Base-by-base conservation (phyloP, 2,888 invertebrate species). In the Eristalis arbustorum region DNA sequence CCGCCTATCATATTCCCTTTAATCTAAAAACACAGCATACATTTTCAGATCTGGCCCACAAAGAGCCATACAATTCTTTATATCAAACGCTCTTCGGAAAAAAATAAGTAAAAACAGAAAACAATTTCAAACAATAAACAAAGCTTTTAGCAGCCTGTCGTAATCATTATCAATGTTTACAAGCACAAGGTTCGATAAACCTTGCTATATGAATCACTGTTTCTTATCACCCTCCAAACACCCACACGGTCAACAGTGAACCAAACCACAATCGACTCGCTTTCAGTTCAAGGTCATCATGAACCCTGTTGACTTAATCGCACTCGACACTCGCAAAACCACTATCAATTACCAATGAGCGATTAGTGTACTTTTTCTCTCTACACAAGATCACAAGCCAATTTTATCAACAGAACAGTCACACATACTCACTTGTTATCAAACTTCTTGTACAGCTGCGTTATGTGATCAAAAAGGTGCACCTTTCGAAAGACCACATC, bases 401-500 rank as follows among this genome's bases (percentile, higher is more conserved):
- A n/a, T 34, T 64, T 11, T 37, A 0, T 37, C 11, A 1, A 37
- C 11, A 40, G 13, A n/a, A 14, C 40, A 42, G 14, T 42, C 40
- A 42, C 1, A 42, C 22, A 22, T 28, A 90, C 63, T 91, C 89
- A 89, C 93, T 93, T 68, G 93, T 93, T 91, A 91, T 94, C 61
- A 89, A 85, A 89, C 92, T 88, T 77, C 22, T 89, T 88, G 63
- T 91, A 95, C 88, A 95, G 94, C 49, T 93, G 90, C 69, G 94
- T 93, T 25, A 94, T 88, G 14, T 90, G 89, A 3, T 95, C 92
- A 5, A 91, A 90, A 37, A 94, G 91, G 0, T 95, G 94, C 89
- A 94, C 92, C n/a, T 93, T 93, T 5, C 89, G 82, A 0, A 91
- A 59, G 0, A 90, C 76, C 84, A 90, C 74, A 18, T 89, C 63